These are phyloP conservation scores for Archips xylosteana DNA, from an alignment of 2,888 invertebrate species.

Conservation along the genomic window DNA sequence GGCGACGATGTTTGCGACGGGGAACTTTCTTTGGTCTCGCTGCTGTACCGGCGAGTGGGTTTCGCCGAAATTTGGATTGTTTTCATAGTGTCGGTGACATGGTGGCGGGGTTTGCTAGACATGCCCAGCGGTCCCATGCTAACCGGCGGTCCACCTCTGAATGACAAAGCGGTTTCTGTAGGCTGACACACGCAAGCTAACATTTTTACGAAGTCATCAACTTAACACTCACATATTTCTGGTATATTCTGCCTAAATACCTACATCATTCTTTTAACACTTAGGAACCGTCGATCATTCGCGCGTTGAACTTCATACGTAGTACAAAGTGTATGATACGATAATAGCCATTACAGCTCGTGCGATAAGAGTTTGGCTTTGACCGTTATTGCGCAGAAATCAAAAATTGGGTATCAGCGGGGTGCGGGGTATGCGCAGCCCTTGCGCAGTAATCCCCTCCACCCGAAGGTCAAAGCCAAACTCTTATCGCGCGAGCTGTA, in stretches of 20 bases:
- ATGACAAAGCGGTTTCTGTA: constrained; percentile 83
- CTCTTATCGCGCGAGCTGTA: too few relatives aligned
- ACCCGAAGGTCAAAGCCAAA: too few relatives aligned
- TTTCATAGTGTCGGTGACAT: constrained; percentile 68
- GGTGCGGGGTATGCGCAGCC: too few relatives aligned
- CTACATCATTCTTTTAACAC: background rate
- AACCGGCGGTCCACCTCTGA: constrained; percentile 82
- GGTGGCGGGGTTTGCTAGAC: constrained; percentile 72
- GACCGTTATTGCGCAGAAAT: too few relatives aligned
- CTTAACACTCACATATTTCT: constrained; percentile 70
- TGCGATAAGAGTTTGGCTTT: too few relatives aligned
- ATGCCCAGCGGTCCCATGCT: constrained; percentile 84
- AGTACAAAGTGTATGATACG: background rate
- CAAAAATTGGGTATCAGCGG: too few relatives aligned
- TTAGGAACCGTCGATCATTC: constrained; percentile 40
- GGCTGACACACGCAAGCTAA: constrained; percentile 89
- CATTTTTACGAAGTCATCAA: constrained; percentile 79
- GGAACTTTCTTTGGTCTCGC: constrained; percentile 67
- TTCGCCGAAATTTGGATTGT: constrained; percentile 67
- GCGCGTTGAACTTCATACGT: background rate
- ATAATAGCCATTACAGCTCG: constrained; percentile 26
- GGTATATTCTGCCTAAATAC: constrained; percentile 49
- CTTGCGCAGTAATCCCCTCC: too few relatives aligned
- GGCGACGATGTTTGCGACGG: constrained; percentile 70
- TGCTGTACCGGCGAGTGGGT: constrained; percentile 63